Conservation (phyloP, 2,888 invertebrate genomes). For the Lucinisca nassula region DNA sequence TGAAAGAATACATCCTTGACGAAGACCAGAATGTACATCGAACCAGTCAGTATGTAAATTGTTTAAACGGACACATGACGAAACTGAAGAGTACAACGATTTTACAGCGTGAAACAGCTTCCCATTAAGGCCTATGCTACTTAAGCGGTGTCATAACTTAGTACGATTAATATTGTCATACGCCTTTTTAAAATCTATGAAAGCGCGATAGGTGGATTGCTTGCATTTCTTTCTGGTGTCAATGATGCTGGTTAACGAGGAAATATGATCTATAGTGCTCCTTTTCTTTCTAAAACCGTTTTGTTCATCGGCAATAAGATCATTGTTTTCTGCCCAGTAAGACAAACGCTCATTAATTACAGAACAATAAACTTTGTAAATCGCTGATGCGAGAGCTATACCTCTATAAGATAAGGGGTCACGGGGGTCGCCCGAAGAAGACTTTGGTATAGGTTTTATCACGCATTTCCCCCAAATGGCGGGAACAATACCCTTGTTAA, state of each 20-base stretch:
- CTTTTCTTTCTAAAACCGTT: conserved; percentile 42
- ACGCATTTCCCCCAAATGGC: conserved; percentile 12
- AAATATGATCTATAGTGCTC: conserved; percentile 38
- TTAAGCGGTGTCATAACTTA: background rate
- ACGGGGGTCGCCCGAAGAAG: conserved; percentile 20
- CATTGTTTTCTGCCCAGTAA: background rate
- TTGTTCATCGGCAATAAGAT: conserved; percentile 26
- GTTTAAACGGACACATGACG: background rate
- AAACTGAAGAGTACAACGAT: background rate
- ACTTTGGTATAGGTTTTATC: conserved; percentile 22
- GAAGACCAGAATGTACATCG: background rate
- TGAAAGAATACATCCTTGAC: conserved; percentile 8
- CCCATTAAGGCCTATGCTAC: background rate
- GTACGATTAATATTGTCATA: background rate
- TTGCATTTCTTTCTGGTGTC: background rate
- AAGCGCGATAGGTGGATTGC: background rate
- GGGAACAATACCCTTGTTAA: conserved; percentile 29
- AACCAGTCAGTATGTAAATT: conserved; percentile 9
- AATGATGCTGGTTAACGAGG: conserved; percentile 10
- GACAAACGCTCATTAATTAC: conserved; percentile 2
- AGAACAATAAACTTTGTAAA: conserved; percentile 41
- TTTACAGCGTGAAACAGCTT: background rate
- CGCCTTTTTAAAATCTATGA: background rate
- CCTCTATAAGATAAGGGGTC: background rate
- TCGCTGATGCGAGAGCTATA: background rate